phyloP scores from a whole-genome alignment of 2,113 vertebrate genomes.

The Nesospiza acunhae region DNA sequence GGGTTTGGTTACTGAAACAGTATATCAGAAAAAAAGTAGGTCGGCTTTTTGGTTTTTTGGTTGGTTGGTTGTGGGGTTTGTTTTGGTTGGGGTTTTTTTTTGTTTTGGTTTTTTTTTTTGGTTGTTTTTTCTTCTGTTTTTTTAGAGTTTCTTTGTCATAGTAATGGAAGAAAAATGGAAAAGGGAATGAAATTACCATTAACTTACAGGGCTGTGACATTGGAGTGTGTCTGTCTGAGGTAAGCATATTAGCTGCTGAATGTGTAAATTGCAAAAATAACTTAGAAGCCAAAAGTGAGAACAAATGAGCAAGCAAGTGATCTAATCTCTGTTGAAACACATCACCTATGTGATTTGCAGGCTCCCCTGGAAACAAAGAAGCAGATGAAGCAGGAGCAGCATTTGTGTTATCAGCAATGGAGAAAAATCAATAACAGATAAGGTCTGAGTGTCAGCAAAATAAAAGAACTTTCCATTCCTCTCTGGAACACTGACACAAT shows the following conservation, averaged over 20 bases:
- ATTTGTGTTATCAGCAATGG: slow-evolving; percentile 41
- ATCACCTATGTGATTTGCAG: slow-evolving; percentile 13
- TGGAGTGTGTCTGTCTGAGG: neutral
- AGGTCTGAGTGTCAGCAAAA: slow-evolving; percentile 20
- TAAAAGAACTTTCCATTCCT: slow-evolving; percentile 17
- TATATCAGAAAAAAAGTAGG: neutral
- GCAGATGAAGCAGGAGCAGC: slow-evolving; percentile 17
- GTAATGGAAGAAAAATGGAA: neutral
- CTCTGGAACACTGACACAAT: slow-evolving; percentile 13
- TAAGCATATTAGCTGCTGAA: slow-evolving; percentile 37
- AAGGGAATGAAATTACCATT: neutral
- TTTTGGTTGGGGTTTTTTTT: too few relatives aligned
- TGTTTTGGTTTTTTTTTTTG: too few relatives aligned
- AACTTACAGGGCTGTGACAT: neutral
- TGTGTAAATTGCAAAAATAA: slow-evolving; percentile 48
- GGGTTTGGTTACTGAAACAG: neutral
- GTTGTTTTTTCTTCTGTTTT: neutral
- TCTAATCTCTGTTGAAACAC: slow-evolving; percentile 24
- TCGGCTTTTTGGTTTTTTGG: accelerated
- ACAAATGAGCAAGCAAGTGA: slow-evolving; percentile 44
- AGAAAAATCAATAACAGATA: slow-evolving; percentile 69
- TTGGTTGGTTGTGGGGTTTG: neutral
- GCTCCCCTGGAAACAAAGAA: slow-evolving; percentile 37
- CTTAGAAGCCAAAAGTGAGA: slow-evolving; percentile 40
- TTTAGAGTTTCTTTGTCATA: neutral